Conservation (phyloP, 2,797 vertebrate genomes). For the Alfaro cultratus region DNA sequence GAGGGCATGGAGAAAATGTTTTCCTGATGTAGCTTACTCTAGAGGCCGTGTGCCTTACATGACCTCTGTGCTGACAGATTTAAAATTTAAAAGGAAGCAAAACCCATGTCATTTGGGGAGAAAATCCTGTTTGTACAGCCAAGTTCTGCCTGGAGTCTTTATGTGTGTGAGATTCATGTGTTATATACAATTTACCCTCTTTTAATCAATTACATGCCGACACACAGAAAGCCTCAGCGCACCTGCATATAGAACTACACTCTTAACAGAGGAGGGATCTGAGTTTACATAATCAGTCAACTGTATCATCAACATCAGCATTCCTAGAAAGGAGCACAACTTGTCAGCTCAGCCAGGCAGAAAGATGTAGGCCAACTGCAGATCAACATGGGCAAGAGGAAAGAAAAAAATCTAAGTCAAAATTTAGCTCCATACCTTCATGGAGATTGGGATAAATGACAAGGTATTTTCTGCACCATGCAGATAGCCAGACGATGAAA, state of each 20-base stretch:
- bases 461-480: slow-evolving; percentile 13
- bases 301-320: slow-evolving; percentile 53
- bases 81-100: slow-evolving; percentile 11
- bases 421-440: slow-evolving; percentile 53
- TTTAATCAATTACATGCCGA: neutral
- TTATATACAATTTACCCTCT: neutral
- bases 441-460: slow-evolving; percentile 54
- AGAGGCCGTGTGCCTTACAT: slow-evolving; percentile 18
- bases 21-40: slow-evolving; percentile 3
- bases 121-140: slow-evolving; percentile 1
- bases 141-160: neutral
- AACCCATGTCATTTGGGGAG: neutral
- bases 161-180: neutral
- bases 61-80: neutral
- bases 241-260: neutral
- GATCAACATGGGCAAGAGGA: slow-evolving; percentile 59
- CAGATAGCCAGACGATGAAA: slow-evolving; percentile 23
- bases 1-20: slow-evolving; percentile 26
- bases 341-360: slow-evolving; percentile 72
- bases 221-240: neutral
- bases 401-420: slow-evolving; percentile 23
- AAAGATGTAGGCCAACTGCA: slow-evolving; percentile 79
- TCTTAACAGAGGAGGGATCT: neutral
- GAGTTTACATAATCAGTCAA: slow-evolving; percentile 18
- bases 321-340: slow-evolving; percentile 63